Percentiles rank a stretch among this genome's conserved stretches.
phyloP scores from a whole-genome alignment of 2,797 vertebrate genomes.

The Heterohyrax brucei region DNA sequence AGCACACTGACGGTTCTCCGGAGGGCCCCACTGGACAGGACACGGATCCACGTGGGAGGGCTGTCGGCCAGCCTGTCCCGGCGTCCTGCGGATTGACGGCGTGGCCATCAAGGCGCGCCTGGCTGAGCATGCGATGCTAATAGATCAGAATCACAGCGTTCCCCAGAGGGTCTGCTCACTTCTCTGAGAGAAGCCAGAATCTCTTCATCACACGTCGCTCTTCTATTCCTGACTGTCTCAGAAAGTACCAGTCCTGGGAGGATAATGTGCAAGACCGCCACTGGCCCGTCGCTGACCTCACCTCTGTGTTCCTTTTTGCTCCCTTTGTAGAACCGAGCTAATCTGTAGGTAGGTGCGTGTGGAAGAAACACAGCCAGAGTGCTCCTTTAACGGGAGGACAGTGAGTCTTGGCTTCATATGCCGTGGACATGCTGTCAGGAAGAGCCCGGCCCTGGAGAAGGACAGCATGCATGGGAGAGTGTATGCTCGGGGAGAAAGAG shows the following conservation, averaged over 20 bases:
- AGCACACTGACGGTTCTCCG: constrained; percentile 64
- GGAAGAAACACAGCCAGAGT: neutral
- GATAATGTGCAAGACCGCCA: constrained; percentile 38
- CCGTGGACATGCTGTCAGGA: too few species aligned
- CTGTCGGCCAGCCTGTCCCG: constrained; percentile 54
- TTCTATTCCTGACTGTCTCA: constrained; percentile 68
- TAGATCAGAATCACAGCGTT: constrained; percentile 77
- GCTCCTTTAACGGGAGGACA: too few species aligned
- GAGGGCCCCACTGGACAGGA: constrained; percentile 68
- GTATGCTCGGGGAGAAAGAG: too few species aligned
- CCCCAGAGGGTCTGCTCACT: constrained; percentile 77
- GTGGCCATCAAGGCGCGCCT: constrained; percentile 83
- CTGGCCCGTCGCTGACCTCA: constrained; percentile 67
- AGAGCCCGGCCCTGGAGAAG: too few species aligned
- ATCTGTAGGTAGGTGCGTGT: constrained; percentile 53
- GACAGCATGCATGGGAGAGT: too few species aligned
- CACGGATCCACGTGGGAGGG: constrained; percentile 67
- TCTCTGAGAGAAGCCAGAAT: constrained; percentile 62
- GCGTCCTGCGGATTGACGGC: constrained; percentile 79
- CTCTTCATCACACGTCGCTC: constrained; percentile 74
- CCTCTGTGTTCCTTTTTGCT: neutral
- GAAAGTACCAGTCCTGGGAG: constrained; percentile 67
- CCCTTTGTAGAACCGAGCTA: constrained; percentile 58
- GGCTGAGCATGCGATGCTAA: constrained; percentile 77
- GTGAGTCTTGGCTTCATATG: too few species aligned